Evolutionary conservation across 64 coral and sea anemone species (phyloP), one percentile per base, ranked within the genome.

Genomic region (Platygyra sinensis): DNA sequence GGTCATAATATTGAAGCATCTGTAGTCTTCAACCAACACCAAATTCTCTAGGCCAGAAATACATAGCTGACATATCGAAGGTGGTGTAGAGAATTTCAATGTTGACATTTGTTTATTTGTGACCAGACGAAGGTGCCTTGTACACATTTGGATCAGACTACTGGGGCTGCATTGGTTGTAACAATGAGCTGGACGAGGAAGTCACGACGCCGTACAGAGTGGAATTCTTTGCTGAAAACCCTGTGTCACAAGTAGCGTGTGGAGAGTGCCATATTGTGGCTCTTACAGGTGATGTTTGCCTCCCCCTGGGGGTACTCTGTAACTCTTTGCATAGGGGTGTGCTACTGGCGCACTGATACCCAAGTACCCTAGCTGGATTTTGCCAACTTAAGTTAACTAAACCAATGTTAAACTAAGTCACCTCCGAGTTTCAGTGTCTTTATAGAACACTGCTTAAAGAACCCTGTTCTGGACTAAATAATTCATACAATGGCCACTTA

Each of bases 101-200:
- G n/a, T 27, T 27, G 65, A 69, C n/a, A 5, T 55, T 8, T 22
- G 2, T 30, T 82, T 19, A 52, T 73, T 80, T 63, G 29, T 25
- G 17, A 32, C 19, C 74, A 98, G 96, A 98, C 72, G 89, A 88
- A 17, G 88, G 92, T 22, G 86, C 42, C 9, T 28, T 98, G 54
- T 98, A 94, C 79, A 94, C 83, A 28, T 98, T 98, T 75, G 96
- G 96, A 20, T 98, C 96, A 33, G 96, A 98, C 30, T 98, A 98
- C 73, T 98, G 89, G 93, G 96, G 96, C 22, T 98, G 96, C 60
- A 94, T 98, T 10, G 96, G 96, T 28, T 98, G 96, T 39, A 94
- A 94, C 30, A 98, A 98, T 65, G 83, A 98, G 38, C 10, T 91
- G 27, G 96, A 88, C 31, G 96, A 98, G 51, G 96, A 94, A 25